A percentile compares a stretch with the other conserved stretches of the same genome.
Evolutionary conservation across 2,113 vertebrate genomes (phyloP).

Genomic region (Pteropus alecto): DNA sequence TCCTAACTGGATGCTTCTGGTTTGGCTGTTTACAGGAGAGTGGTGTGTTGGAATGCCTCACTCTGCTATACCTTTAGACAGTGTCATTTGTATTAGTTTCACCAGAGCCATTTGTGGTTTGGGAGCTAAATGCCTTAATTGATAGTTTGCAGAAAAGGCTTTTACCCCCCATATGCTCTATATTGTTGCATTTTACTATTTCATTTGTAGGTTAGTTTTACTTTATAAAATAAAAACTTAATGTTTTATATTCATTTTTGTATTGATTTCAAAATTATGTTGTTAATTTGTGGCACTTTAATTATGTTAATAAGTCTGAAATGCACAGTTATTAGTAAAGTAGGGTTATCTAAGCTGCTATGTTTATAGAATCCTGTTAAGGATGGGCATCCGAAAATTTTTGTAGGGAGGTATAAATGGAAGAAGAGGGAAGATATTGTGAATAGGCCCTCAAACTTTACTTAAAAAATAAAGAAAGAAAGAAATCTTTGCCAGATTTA

Average conservation of each 20-base stretch:
- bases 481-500: slow-evolving; percentile 51
- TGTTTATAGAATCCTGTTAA: slow-evolving; percentile 23
- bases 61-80: not conserved
- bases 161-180: not conserved
- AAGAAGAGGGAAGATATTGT: slow-evolving; percentile 41
- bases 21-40: not conserved
- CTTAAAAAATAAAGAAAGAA: not conserved
- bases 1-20: not conserved
- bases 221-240: slow-evolving; percentile 45
- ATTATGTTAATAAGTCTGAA: not conserved
- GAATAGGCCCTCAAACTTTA: slow-evolving; percentile 37
- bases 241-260: slow-evolving; percentile 21
- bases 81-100: not conserved
- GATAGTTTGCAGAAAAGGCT: not conserved
- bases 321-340: not conserved
- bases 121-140: not conserved
- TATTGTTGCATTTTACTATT: slow-evolving; percentile 20
- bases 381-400: not conserved
- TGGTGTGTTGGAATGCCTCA: not conserved
- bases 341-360: not conserved
- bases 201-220: slow-evolving; percentile 17
- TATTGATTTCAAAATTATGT: slow-evolving; percentile 34
- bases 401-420: slow-evolving; percentile 1
- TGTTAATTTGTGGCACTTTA: slow-evolving; percentile 37
- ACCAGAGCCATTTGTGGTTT: not conserved